These are phyloP conservation scores for Amphipyra berbera DNA, from an alignment of 2,888 invertebrate species.

Conservation along the genomic window DNA sequence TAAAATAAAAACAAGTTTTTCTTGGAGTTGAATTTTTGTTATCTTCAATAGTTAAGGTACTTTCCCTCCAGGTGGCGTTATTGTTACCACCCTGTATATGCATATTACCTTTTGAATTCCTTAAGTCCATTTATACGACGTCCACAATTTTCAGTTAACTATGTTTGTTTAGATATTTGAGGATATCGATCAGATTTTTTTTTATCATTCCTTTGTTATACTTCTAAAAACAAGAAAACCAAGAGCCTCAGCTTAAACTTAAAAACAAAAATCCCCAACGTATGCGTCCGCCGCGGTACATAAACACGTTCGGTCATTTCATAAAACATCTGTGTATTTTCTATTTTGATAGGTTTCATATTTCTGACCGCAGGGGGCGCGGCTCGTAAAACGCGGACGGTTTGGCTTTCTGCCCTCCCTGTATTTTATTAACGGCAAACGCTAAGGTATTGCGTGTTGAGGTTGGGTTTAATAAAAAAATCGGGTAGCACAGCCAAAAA, in stretches of 20 bases:
- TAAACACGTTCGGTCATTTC: constrained; percentile 74
- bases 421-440: constrained; percentile 71
- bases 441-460: constrained; percentile 67
- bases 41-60: too few relatives aligned
- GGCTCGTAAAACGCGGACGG: constrained; percentile 70
- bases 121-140: too few relatives aligned
- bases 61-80: too few relatives aligned
- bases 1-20: too few relatives aligned
- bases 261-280: constrained; percentile 49
- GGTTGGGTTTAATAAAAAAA: constrained; percentile 64
- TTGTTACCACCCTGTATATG: too few relatives aligned
- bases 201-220: too few relatives aligned
- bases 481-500: constrained; percentile 60
- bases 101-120: too few relatives aligned
- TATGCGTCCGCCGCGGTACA: constrained; percentile 55
- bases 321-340: constrained; percentile 73
- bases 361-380: constrained; percentile 77
- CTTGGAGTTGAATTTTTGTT: too few relatives aligned
- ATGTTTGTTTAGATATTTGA: too few relatives aligned
- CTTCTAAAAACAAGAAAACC: too few relatives aligned
- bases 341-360: constrained; percentile 81
- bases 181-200: too few relatives aligned
- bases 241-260: constrained; percentile 17
- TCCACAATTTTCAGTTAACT: too few relatives aligned
- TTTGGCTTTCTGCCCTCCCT: constrained; percentile 76